A percentile compares a stretch with the other conserved stretches of the same genome.
Conservation (phyloP, 2,797 vertebrate genomes). For the Tamandua tetradactyla region DNA sequence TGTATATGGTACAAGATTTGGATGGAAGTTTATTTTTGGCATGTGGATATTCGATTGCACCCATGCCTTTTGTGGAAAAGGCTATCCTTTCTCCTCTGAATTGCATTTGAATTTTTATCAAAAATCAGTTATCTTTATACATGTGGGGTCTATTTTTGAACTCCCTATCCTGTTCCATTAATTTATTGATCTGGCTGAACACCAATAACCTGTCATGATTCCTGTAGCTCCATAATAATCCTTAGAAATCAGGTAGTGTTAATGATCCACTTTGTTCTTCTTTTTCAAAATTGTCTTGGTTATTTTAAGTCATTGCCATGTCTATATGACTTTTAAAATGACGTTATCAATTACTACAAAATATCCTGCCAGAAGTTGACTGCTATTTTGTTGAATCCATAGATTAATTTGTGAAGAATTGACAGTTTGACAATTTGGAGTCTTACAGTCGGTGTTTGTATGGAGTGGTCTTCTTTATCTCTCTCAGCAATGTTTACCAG, state of each 20-base stretch:
- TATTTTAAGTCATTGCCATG: background rate
- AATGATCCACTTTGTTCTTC: background rate
- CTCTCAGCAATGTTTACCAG: background rate
- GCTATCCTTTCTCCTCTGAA: background rate
- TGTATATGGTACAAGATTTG: background rate
- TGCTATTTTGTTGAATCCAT: background rate
- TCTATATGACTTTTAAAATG: background rate
- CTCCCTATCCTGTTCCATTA: background rate
- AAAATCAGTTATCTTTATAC: background rate
- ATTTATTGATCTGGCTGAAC: background rate
- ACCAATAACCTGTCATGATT: background rate
- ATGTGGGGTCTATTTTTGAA: background rate
- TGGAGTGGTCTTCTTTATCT: slow-evolving; percentile 21
- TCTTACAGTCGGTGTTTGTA: too few species aligned
- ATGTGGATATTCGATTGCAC: background rate
- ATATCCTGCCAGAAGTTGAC: background rate
- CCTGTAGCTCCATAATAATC: background rate
- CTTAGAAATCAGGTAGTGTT: background rate
- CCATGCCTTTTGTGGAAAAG: background rate
- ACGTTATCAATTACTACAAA: background rate
- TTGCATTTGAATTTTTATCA: background rate
- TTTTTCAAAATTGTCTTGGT: background rate
- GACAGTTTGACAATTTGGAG: background rate
- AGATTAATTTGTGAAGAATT: background rate
- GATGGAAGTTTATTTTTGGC: background rate